Evolutionary conservation across 2,888 invertebrate species (phyloP).

Genomic region (Eristalis pertinax): DNA sequence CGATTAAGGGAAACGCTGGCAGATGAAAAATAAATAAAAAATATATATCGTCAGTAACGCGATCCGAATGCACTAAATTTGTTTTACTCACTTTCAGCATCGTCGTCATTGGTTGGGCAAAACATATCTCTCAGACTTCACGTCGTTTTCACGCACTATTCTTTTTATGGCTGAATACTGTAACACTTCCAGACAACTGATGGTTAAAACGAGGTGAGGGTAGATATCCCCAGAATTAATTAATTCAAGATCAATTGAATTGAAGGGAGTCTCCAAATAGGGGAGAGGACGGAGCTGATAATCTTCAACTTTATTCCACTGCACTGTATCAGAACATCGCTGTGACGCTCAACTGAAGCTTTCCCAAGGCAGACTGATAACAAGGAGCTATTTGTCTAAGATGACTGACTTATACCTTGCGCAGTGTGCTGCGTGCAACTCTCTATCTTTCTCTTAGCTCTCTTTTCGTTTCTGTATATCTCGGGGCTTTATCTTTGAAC

Average conservation of each 20-base stretch:
- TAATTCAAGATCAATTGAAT: neutral
- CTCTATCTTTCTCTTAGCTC: constrained; percentile 26
- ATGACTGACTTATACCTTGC: constrained; percentile 6
- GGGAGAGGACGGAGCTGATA: neutral
- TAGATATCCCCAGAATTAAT: neutral
- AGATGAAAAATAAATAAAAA: constrained; percentile 1
- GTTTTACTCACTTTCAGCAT: constrained; percentile 78
- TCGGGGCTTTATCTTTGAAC: constrained; percentile 39
- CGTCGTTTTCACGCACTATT: neutral
- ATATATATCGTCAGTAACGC: constrained; percentile 26
- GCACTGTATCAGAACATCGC: constrained; percentile 32
- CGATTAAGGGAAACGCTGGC: constrained; percentile 40
- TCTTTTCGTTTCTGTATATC: constrained; percentile 24
- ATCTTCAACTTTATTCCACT: neutral
- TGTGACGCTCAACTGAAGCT: constrained; percentile 25
- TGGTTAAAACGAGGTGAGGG: neutral
- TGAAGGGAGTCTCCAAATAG: neutral
- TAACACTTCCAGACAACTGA: neutral
- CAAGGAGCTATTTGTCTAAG: constrained; percentile 44
- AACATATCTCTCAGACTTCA: constrained; percentile 74
- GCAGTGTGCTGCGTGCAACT: constrained; percentile 10
- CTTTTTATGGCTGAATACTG: neutral
- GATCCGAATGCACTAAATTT: constrained; percentile 3
- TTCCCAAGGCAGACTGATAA: constrained; percentile 60
- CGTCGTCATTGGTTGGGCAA: constrained; percentile 76